Evolutionary conservation across 2,888 invertebrate species (phyloP), one percentile per base, ranked within the genome.

Genomic region (Scelioninae gen. 2): DNA sequence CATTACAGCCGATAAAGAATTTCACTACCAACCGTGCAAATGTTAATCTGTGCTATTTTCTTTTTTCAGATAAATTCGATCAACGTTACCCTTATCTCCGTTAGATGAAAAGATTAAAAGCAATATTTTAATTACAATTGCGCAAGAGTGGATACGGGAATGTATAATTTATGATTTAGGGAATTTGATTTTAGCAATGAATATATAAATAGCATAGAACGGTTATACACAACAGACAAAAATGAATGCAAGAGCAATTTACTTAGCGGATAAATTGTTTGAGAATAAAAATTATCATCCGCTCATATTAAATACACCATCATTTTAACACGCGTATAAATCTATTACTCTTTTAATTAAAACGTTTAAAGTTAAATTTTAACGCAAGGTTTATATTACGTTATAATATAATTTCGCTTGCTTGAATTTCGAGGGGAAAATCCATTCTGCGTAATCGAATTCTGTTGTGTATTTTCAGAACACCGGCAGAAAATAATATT

Each of bases 301-400:
- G 19, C n/a, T 19, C 19, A 7, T n/a, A 43, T 43, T 43, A 19
- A 19, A 43, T 19, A 19, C 7, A 16, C 39, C 19, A 43, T 43
- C 43, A 11, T 43, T 43, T 43, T 43, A 18, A 19, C 19, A 19
- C 13, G 19, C 43, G 19, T 2, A n/a, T 43, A 43, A 43, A 18
- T 43, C 43, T 19, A 43, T 43, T 43, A 43, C 19, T 35, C 35
- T 43, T 43, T 43, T 6, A 43, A 43, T 43, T 43, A 43, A 19
- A 43, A 19, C 43, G 43, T 35, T 35, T 35, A 35, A 2, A 11
- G 35, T 35, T 43, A 19, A 43, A 43, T 19, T 43, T 19, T 43
- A 43, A 43, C n/a, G 6, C 43, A 43, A 43, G 43, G 31, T 48
- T 48, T 48, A 31, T 48, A 15, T 31, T 48, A 48, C 31, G 31